A percentile compares a stretch with the other conserved stretches of the same genome.
These are phyloP conservation scores for Neosilurus mollespiculum DNA, from an alignment of 2,797 vertebrate species.

Conservation along the genomic window DNA sequence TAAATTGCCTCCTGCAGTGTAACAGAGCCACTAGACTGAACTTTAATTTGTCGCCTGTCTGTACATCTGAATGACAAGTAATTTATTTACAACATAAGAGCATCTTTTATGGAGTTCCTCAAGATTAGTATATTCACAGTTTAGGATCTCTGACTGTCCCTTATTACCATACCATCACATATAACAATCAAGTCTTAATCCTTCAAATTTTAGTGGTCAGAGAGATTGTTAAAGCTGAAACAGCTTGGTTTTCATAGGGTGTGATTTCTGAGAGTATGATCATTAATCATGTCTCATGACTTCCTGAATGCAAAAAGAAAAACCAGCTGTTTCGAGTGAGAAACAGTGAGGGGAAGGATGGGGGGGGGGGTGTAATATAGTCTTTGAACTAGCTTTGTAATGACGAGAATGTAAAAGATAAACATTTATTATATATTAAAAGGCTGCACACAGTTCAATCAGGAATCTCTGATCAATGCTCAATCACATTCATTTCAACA, in stretches of 20 bases:
- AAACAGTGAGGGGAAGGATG: not conserved
- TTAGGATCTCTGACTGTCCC: not conserved
- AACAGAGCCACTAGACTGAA: not conserved
- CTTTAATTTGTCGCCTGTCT: not conserved
- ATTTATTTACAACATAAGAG: slow-evolving; percentile 12
- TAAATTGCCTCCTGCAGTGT: not conserved
- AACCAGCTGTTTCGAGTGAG: slow-evolving; percentile 58
- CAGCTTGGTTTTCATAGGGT: slow-evolving; percentile 57
- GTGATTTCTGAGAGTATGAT: slow-evolving; percentile 56
- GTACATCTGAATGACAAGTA: not conserved
- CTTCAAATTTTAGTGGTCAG: slow-evolving; percentile 28
- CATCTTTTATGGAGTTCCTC: not conserved
- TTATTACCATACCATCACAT: not conserved
- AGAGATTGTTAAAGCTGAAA: slow-evolving; percentile 43
- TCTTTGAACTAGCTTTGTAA: slow-evolving; percentile 5
- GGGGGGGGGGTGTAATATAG: too few species aligned
- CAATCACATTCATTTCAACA: slow-evolving; percentile 32
- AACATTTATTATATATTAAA: slow-evolving; percentile 45
- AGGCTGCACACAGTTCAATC: slow-evolving; percentile 34
- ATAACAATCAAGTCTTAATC: slow-evolving; percentile 7
- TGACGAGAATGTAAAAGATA: not conserved
- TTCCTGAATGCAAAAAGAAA: slow-evolving; percentile 55
- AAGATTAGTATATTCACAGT: not conserved
- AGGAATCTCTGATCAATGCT: slow-evolving; percentile 3
- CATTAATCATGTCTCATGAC: slow-evolving; percentile 62